phyloP scores from a whole-genome alignment of 2,888 invertebrate species.

The Pristionchus maxplancki region DNA sequence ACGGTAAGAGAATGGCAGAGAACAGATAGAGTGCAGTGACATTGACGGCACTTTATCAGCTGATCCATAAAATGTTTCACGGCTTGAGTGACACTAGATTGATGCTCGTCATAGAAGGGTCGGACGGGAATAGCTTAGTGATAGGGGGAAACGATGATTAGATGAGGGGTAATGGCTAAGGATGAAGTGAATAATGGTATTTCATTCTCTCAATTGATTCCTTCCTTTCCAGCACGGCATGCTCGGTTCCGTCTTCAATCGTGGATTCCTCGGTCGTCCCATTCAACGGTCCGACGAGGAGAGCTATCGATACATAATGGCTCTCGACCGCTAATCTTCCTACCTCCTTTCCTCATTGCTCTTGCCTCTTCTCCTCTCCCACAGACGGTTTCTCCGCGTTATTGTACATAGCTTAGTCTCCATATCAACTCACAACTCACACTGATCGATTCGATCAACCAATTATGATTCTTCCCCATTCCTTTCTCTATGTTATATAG shows the following conservation, averaged over 20 bases:
- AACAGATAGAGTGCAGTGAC: neutral
- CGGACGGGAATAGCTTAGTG: neutral
- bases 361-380: neutral
- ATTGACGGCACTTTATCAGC: neutral
- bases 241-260: slow-evolving; percentile 51
- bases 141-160: neutral
- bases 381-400: slow-evolving; percentile 11
- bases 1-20: slow-evolving; percentile 5
- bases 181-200: neutral
- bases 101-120: neutral
- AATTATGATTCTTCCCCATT: slow-evolving; percentile 16
- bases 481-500: slow-evolving; percentile 10
- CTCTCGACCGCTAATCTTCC: slow-evolving; percentile 39
- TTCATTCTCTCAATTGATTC: no score
- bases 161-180: neutral
- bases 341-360: neutral
- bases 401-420: slow-evolving; percentile 40
- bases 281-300: slow-evolving; percentile 46
- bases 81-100: neutral
- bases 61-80: neutral
- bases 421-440: slow-evolving; percentile 12
- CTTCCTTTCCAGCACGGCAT: slow-evolving; percentile 43
- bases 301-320: slow-evolving; percentile 51
- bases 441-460: slow-evolving; percentile 27
- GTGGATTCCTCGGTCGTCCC: slow-evolving; percentile 50